Base-by-base conservation (phyloP, 2,888 invertebrate species). In the Andricus quercusramuli region DNA sequence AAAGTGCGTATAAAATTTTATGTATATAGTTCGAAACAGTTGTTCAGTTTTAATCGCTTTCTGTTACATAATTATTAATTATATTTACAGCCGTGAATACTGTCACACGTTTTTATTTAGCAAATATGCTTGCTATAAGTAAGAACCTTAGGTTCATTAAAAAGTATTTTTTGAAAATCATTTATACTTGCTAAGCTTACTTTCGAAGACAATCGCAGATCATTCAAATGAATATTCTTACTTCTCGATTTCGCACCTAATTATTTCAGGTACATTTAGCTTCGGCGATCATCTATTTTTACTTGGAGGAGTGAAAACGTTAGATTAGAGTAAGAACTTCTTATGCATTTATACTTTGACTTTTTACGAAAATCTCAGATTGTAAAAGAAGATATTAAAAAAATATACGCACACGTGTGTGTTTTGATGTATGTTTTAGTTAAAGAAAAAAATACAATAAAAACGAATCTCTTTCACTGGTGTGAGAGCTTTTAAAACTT, bases 101-200 rank as follows among this genome's bases (percentile, higher is more conserved):
- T 25, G 25, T 25, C 25, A 15, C 5, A 22, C 5, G 13, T 62
- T 62, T 56, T 74, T n/a, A 4, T 32, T 74, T 56, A 32, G 20
- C n/a, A 56, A 74, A 32, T 32, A 56, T 74, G 56, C n/a, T 56
- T 74, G 8, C 74, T 56, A 32, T 37, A 22, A 29, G 20, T 22
- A 47, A 56, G 47, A 56, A 25, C n/a, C n/a, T 25, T 29, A 32
- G 51, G 13, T 56, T 51, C 6, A 32, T 2, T 56, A 56, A 32
- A 56, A 56, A 56, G 22, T 29, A 74, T 37, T 11, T 29, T 32
- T 1, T 37, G 2, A 20, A 74, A 20, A 56, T 32, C 3, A 62
- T 62, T 29, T 62, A 11, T 11, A 56, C n/a, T 22, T n/a, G n/a
- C 1, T 56, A 11, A 56, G 11, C 56, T n/a, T n/a, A n/a, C 3